Conservation (phyloP, 2,888 invertebrate genomes). For the Polyommatus iphigenia region DNA sequence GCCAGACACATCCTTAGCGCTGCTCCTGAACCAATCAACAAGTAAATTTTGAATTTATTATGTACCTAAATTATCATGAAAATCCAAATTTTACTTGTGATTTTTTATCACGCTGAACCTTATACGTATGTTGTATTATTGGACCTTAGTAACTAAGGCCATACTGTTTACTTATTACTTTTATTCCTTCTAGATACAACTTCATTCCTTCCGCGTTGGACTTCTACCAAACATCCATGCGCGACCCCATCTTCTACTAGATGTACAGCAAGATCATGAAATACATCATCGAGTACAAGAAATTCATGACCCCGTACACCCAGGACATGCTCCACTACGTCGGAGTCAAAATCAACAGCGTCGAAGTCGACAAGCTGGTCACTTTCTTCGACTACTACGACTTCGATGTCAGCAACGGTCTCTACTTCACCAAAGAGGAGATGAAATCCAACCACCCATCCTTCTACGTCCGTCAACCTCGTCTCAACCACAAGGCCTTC, state of each 20-base stretch:
- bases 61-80: background rate
- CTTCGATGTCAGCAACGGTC: conserved; percentile 81
- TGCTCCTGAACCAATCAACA: conserved; percentile 43
- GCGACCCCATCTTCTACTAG: conserved; percentile 87
- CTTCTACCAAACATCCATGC: conserved; percentile 82
- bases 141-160: no score
- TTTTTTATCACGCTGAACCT: background rate
- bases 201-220: conserved; percentile 81
- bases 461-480: conserved; percentile 82
- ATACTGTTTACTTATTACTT: background rate
- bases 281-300: conserved; percentile 81
- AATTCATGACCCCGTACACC: conserved; percentile 79
- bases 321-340: conserved; percentile 78
- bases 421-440: conserved; percentile 55
- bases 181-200: conserved; percentile 50
- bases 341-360: conserved; percentile 81
- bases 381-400: conserved; percentile 85
- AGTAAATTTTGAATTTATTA: conserved; percentile 38
- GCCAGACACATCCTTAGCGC: conserved; percentile 68
- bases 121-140: background rate
- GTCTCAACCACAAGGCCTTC: conserved; percentile 86
- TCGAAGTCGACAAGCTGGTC: conserved; percentile 80
- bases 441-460: conserved; percentile 56
- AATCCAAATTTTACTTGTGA: background rate
- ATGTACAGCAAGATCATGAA: conserved; percentile 81